Percentiles rank a stretch among this genome's conserved stretches.
Evolutionary conservation across 2,888 invertebrate species (phyloP).

Genomic region (Clanis bilineata): DNA sequence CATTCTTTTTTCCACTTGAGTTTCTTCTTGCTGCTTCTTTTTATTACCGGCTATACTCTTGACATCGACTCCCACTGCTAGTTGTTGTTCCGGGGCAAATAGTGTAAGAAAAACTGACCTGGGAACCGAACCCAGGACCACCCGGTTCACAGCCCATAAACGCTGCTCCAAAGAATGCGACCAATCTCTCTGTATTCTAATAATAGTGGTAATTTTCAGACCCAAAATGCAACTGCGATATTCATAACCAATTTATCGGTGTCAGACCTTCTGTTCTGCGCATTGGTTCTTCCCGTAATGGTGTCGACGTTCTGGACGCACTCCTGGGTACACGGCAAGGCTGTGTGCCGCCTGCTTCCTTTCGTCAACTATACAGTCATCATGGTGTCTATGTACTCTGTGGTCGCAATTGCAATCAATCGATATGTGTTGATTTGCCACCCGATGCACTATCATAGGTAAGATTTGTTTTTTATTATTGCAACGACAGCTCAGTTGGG

Average conservation of each 20-base stretch:
- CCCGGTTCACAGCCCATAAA: too few relatives aligned
- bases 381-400: slow-evolving; percentile 16
- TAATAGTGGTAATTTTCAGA: slow-evolving; percentile 20
- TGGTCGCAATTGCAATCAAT: slow-evolving; percentile 25
- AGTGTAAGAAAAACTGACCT: too few relatives aligned
- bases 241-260: slow-evolving; percentile 27
- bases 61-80: too few relatives aligned
- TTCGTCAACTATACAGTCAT: slow-evolving; percentile 16
- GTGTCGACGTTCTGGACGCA: slow-evolving; percentile 15
- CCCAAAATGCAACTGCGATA: slow-evolving; percentile 27
- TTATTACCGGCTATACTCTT: too few relatives aligned
- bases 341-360: slow-evolving; percentile 21
- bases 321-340: slow-evolving; percentile 22
- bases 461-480: slow-evolving; percentile 2
- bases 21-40: too few relatives aligned
- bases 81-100: too few relatives aligned
- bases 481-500: too few relatives aligned
- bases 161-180: too few relatives aligned
- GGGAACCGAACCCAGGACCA: too few relatives aligned
- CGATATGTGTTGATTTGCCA: slow-evolving; percentile 26
- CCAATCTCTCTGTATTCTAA: too few relatives aligned
- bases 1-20: too few relatives aligned
- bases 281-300: slow-evolving; percentile 19
- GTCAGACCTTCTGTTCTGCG: slow-evolving; percentile 22
- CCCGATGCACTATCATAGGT: slow-evolving; percentile 23